A percentile compares a stretch with the other conserved stretches of the same genome.
Evolutionary conservation across 2,888 invertebrate genomes (phyloP).

Genomic region (Noctua janthe): DNA sequence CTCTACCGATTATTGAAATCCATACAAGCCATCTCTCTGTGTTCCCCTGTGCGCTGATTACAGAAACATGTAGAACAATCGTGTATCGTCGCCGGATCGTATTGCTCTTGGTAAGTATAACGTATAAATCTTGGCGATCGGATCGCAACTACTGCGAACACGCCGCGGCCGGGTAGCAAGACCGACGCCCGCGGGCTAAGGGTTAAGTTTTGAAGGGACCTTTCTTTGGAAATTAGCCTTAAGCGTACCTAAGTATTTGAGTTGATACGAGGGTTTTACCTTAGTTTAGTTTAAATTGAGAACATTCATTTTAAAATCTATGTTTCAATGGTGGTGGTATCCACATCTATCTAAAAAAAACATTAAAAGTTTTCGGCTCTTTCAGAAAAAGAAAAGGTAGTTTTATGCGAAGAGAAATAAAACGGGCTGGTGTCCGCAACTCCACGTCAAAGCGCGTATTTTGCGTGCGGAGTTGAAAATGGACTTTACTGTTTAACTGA

Average conservation of each 20-base stretch:
- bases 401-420: background rate
- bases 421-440: background rate
- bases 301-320: background rate
- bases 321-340: no score
- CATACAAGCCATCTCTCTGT: constrained; percentile 55
- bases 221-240: constrained; percentile 57
- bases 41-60: constrained; percentile 66
- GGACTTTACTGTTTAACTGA: background rate
- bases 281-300: constrained; percentile 9
- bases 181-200: constrained; percentile 55
- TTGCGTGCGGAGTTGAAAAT: no score
- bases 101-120: constrained; percentile 59
- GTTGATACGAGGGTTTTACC: constrained; percentile 19
- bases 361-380: background rate
- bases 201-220: constrained; percentile 55
- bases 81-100: constrained; percentile 67
- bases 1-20: background rate
- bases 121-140: constrained; percentile 66
- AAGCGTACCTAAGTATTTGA: constrained; percentile 41
- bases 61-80: constrained; percentile 65
- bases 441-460: no score
- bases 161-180: constrained; percentile 21
- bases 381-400: background rate
- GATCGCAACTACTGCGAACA: constrained; percentile 46
- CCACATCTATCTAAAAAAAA: background rate